These are phyloP conservation scores for Platycnemis pennipes DNA, from an alignment of 2,888 invertebrate genomes.

Conservation along the genomic window DNA sequence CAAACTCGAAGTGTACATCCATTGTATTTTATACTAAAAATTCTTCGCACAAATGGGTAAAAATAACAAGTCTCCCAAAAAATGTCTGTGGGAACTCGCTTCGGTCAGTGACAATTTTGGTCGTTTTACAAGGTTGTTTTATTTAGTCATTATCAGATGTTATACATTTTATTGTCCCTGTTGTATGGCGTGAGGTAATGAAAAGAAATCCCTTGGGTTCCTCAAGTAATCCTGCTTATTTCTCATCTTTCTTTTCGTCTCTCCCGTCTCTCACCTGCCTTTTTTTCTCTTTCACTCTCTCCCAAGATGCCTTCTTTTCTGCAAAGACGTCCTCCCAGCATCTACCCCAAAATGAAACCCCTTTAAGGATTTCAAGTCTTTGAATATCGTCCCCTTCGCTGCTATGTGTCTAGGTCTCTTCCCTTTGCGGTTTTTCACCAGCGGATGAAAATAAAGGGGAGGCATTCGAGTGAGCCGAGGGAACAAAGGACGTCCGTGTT, in stretches of 20 bases:
- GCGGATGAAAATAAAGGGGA: neutral
- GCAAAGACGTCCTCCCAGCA: neutral
- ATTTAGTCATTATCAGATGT: no score
- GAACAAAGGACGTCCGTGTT: constrained; percentile 4
- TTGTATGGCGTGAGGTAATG: no score
- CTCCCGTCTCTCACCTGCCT: neutral
- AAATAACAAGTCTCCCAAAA: no score
- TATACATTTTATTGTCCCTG: no score
- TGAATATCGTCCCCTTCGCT: neutral
- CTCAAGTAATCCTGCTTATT: neutral
- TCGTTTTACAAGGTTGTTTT: no score
- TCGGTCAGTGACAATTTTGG: no score
- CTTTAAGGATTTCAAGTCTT: constrained; percentile 21
- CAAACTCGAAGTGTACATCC: no score
- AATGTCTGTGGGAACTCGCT: no score
- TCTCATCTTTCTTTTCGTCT: neutral
- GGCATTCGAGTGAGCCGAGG: neutral
- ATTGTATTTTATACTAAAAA: no score
- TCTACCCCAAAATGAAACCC: neutral
- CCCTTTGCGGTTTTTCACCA: neutral
- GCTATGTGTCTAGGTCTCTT: neutral
- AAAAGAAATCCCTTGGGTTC: no score
- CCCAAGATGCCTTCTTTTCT: neutral
- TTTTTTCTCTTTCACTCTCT: neutral
- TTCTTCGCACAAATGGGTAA: no score